Percentiles rank a stretch among this genome's conserved stretches.
Conservation (phyloP, 2,113 vertebrate species). For the Mastomys coucha region DNA sequence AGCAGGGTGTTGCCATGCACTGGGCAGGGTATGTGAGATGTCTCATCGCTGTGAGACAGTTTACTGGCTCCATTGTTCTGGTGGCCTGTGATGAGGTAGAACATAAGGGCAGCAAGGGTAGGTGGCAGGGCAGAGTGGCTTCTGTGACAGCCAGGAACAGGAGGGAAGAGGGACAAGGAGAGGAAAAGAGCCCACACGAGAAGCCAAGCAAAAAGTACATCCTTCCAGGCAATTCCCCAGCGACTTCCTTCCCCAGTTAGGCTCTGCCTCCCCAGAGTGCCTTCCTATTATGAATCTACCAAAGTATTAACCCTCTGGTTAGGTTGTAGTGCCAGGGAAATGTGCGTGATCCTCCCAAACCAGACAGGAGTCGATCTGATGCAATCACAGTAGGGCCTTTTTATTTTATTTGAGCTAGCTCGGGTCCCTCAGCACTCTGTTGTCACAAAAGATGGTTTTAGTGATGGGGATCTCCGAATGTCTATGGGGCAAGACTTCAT, state of each 20-base stretch:
- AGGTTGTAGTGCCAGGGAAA: not conserved
- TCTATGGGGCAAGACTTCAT: too few species aligned
- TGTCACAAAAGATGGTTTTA: too few species aligned
- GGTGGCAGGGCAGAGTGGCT: not conserved
- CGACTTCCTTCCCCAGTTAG: not conserved
- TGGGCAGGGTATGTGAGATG: not conserved
- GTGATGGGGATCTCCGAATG: too few species aligned
- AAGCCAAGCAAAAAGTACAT: not conserved
- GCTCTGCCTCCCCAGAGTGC: not conserved
- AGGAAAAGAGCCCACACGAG: not conserved
- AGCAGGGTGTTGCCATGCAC: not conserved
- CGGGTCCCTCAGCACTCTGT: too few species aligned
- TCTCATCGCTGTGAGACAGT: not conserved
- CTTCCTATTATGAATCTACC: not conserved
- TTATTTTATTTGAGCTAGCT: too few species aligned
- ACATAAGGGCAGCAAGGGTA: not conserved
- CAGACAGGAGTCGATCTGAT: too few species aligned
- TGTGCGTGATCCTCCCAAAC: too few species aligned
- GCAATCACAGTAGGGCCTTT: too few species aligned
- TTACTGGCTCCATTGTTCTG: not conserved
- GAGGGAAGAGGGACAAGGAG: not conserved
- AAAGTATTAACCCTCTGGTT: not conserved
- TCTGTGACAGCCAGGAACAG: not conserved
- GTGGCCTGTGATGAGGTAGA: not conserved
- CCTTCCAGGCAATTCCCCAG: not conserved